phyloP scores from a whole-genome alignment of 2,113 vertebrate genomes.

The Phrynosoma blainvillii region DNA sequence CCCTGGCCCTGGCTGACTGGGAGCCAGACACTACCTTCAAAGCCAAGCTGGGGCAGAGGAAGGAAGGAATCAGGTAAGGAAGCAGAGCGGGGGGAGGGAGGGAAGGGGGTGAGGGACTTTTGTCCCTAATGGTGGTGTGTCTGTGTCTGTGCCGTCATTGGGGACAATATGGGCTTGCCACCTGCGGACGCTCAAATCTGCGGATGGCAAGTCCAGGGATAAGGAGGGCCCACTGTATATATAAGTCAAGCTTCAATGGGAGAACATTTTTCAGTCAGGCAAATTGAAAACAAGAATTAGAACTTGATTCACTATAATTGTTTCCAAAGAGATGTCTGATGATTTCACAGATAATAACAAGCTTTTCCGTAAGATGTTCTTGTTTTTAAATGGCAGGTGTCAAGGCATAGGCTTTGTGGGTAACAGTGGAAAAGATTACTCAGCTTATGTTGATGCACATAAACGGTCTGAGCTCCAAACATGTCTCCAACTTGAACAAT shows the following conservation, averaged over 20 bases:
- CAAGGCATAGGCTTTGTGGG: neutral
- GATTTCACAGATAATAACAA: constrained; percentile 11
- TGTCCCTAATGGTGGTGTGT: no score
- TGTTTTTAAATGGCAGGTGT: constrained; percentile 13
- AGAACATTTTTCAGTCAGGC: constrained; percentile 26
- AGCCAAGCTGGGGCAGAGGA: no score
- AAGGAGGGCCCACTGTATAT: neutral
- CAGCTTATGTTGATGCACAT: neutral
- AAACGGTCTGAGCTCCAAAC: neutral
- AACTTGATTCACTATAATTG: neutral
- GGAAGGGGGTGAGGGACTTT: no score
- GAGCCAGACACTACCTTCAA: no score
- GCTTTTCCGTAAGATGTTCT: neutral
- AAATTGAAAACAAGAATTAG: constrained; percentile 26
- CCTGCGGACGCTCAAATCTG: no score
- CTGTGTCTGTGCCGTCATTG: no score
- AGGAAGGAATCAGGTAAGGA: no score
- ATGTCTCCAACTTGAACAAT: neutral
- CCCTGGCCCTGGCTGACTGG: no score
- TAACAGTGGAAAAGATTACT: neutral
- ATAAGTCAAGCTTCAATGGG: neutral
- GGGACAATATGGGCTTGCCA: no score
- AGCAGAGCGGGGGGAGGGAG: no score
- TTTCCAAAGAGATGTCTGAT: constrained; percentile 25
- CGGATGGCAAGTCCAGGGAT: no score